Percentiles rank a stretch among this genome's conserved stretches.
Evolutionary conservation across 2,888 invertebrate species (phyloP).

Genomic region (Mystacides longicornis): DNA sequence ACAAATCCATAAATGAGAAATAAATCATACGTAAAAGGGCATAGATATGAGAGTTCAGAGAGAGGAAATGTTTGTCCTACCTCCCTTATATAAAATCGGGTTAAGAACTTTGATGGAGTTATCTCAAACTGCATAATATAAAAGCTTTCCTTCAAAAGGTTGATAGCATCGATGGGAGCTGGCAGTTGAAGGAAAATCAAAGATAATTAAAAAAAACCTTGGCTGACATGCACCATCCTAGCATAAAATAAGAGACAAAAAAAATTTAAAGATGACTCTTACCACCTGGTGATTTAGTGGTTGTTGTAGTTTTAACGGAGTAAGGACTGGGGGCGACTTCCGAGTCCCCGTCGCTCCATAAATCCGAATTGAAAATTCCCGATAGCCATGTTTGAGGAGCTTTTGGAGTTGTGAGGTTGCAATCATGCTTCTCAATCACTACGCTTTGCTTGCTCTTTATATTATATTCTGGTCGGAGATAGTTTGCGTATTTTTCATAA

Average conservation of each 20-base stretch:
- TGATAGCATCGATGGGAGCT: too few relatives aligned
- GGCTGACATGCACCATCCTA: not conserved
- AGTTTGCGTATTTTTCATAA: too few relatives aligned
- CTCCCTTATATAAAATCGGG: too few relatives aligned
- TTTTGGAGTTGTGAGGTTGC: not conserved
- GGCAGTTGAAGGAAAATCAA: too few relatives aligned
- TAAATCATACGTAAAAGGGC: too few relatives aligned
- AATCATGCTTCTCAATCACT: not conserved
- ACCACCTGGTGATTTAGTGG: slow-evolving; percentile 17
- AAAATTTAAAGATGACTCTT: not conserved
- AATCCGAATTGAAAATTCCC: not conserved
- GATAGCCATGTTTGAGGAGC: not conserved
- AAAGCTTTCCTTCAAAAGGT: too few relatives aligned
- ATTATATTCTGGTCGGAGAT: not conserved
- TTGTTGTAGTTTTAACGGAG: too few relatives aligned
- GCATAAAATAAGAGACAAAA: not conserved
- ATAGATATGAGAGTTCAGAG: too few relatives aligned
- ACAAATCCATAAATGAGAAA: too few relatives aligned
- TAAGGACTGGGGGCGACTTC: not conserved
- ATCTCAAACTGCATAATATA: too few relatives aligned
- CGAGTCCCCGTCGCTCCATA: not conserved
- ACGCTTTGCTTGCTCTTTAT: not conserved
- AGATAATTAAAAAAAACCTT: not conserved
- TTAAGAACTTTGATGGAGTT: too few relatives aligned
- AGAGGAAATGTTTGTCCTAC: too few relatives aligned